A percentile compares a stretch with the other conserved stretches of the same genome.
phyloP scores from a whole-genome alignment of 2,888 invertebrate species.

The Cryptocephalus primarius region DNA sequence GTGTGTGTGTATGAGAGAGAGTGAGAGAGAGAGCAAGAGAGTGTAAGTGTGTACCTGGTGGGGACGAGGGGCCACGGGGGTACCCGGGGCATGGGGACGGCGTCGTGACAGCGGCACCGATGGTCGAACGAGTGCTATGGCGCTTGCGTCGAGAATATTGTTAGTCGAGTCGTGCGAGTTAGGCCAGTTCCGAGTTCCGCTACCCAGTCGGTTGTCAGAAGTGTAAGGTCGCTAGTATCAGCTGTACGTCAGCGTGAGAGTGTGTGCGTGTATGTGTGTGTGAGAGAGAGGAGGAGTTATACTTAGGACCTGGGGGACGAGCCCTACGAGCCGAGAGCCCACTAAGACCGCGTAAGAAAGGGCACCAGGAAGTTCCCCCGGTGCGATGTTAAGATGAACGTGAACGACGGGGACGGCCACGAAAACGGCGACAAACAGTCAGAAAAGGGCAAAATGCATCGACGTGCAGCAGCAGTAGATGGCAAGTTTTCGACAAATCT shows the following conservation, averaged over 20 bases:
- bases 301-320: no score
- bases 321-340: no score
- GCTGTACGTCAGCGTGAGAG: slow-evolving; percentile 7
- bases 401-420: slow-evolving; percentile 24
- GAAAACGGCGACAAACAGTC: slow-evolving; percentile 14
- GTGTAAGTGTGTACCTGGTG: neutral
- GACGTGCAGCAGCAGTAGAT: slow-evolving; percentile 31
- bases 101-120: slow-evolving; percentile 2
- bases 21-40: no score
- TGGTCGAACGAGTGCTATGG: slow-evolving; percentile 4
- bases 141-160: slow-evolving; percentile 10
- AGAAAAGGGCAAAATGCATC: slow-evolving; percentile 24
- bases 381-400: slow-evolving; percentile 27
- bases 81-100: neutral
- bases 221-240: slow-evolving; percentile 9
- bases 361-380: no score
- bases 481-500: slow-evolving; percentile 20
- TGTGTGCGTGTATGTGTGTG: no score
- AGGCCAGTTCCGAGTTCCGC: slow-evolving; percentile 18
- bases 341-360: no score
- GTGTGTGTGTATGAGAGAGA: neutral
- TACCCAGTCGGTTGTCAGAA: slow-evolving; percentile 13
- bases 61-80: neutral
- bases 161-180: slow-evolving; percentile 8
- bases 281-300: no score